Evolutionary conservation across 1,140 invertebrate species (phyloP).

Genomic region (Amyelois transitella): DNA sequence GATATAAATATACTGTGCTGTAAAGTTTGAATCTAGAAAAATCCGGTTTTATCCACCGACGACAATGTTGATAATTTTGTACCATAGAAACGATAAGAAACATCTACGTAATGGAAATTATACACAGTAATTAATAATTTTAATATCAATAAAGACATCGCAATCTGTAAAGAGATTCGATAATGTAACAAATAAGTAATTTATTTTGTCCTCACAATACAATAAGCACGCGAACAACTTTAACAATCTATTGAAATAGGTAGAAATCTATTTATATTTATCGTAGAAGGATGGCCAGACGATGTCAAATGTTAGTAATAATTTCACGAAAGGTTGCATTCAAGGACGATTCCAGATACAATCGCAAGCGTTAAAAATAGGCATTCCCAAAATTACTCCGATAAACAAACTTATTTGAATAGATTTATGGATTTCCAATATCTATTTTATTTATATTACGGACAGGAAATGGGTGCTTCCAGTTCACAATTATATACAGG

Average conservation of each 20-base stretch:
- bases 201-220: too few species aligned
- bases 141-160: background rate
- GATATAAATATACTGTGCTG: background rate
- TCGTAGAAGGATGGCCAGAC: too few species aligned
- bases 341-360: background rate
- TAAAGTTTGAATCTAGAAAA: background rate
- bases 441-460: background rate
- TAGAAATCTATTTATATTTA: too few species aligned
- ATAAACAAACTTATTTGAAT: background rate
- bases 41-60: background rate
- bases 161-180: background rate
- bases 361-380: background rate
- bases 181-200: background rate
- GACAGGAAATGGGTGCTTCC: background rate
- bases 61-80: background rate
- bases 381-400: background rate
- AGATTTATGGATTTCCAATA: background rate
- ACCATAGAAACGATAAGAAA: background rate
- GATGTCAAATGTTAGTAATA: too few species aligned
- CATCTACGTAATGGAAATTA: background rate
- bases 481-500: background rate
- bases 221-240: too few species aligned
- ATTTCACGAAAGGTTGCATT: too few species aligned
- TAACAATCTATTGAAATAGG: too few species aligned
- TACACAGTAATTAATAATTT: background rate